Evolutionary conservation across 2,113 vertebrate species (phyloP).

Genomic region (Urocitellus parryii): DNA sequence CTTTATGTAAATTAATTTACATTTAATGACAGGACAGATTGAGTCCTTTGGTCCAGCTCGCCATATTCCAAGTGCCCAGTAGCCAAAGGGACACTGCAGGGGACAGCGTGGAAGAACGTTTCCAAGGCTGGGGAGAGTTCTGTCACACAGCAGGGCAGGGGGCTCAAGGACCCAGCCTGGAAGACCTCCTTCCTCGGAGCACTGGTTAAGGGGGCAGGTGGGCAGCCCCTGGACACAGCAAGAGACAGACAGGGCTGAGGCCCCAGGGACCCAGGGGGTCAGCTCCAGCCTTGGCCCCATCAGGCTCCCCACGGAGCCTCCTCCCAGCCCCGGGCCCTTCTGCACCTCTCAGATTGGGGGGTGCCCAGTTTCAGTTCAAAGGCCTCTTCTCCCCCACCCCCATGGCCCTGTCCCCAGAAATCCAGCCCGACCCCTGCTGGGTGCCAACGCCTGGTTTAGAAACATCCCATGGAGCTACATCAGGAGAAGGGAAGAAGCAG

Average conservation of each 20-base stretch:
- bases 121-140: background rate
- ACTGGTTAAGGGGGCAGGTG: slow-evolving; percentile 10
- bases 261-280: no score
- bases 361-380: background rate
- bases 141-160: background rate
- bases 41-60: background rate
- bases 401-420: background rate
- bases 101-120: rapidly evolving
- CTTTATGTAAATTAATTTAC: background rate
- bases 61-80: rapidly evolving
- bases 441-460: rapidly evolving
- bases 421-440: background rate
- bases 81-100: rapidly evolving
- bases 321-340: background rate
- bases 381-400: background rate
- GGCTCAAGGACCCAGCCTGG: background rate
- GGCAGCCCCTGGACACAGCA: background rate
- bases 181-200: background rate
- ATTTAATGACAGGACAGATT: background rate
- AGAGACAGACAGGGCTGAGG: background rate
- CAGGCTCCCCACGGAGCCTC: background rate
- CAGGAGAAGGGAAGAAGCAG: background rate
- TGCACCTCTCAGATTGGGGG: background rate
- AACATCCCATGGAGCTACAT: background rate
- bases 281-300: background rate